These are phyloP conservation scores for Tragopan temminckii DNA, from an alignment of 2,797 vertebrate genomes.

Conservation along the genomic window DNA sequence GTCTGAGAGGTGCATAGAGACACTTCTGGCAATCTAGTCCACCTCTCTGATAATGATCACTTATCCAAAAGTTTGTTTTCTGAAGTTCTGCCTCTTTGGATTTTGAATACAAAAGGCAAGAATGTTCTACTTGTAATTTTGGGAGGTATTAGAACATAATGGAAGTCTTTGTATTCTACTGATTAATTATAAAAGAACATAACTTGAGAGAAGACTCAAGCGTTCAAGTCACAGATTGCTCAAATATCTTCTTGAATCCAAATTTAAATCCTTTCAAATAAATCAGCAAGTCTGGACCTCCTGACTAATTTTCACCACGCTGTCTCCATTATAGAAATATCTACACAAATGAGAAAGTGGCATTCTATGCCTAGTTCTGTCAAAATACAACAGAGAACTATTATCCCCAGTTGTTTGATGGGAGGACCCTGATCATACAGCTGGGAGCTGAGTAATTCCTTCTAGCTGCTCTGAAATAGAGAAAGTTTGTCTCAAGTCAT, in stretches of 20 bases:
- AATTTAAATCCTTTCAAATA: not conserved
- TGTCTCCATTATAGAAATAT: not conserved
- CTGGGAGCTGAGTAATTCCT: not conserved
- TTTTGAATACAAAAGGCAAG: not conserved
- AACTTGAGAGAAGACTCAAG: not conserved
- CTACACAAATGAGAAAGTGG: not conserved
- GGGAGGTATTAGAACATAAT: not conserved
- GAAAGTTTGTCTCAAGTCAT: not conserved
- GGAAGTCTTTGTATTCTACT: not conserved
- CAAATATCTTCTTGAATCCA: conserved; percentile 6
- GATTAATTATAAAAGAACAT: not conserved
- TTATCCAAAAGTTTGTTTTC: not conserved
- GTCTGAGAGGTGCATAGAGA: not conserved
- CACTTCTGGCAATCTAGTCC: not conserved
- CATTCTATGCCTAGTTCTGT: not conserved
- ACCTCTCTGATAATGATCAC: not conserved
- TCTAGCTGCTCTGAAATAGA: not conserved
- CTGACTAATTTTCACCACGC: not conserved
- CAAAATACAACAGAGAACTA: not conserved
- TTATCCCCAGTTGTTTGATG: not conserved
- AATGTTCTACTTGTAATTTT: not conserved
- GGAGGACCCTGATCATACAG: fast-evolving
- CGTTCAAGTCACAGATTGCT: not conserved
- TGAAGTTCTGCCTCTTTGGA: not conserved
- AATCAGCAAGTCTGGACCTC: not conserved